phyloP scores from a whole-genome alignment of 1,140 invertebrate genomes.

The Tigriopus japonicus region DNA sequence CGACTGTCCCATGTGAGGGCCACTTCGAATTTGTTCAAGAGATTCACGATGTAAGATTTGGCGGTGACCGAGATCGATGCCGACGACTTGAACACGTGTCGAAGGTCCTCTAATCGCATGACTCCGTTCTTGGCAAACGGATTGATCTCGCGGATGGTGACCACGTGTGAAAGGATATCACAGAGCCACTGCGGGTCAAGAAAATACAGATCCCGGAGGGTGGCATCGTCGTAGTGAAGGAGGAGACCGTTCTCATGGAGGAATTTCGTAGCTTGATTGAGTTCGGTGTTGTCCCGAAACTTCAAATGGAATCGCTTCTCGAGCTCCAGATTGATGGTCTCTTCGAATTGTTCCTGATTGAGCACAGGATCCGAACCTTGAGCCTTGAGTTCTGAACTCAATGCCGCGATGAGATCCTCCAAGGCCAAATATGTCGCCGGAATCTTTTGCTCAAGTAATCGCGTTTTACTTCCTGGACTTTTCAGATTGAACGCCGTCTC shows the following conservation, averaged over 20 bases:
- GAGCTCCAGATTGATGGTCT: constrained; percentile 46
- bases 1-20: constrained; percentile 89
- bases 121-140: constrained; percentile 74
- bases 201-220: constrained; percentile 81
- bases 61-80: constrained; percentile 37
- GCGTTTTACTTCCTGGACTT: constrained; percentile 75
- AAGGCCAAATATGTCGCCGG: constrained; percentile 85
- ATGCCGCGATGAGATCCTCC: constrained; percentile 67
- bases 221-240: constrained; percentile 93
- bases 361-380: constrained; percentile 60
- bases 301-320: constrained; percentile 39
- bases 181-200: constrained; percentile 96
- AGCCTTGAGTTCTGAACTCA: constrained; percentile 43
- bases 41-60: constrained; percentile 59
- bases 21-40: constrained; percentile 92
- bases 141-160: constrained; percentile 88
- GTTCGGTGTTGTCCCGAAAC: constrained; percentile 68
- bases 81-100: constrained; percentile 70
- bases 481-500: constrained; percentile 76
- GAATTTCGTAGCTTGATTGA: constrained; percentile 83
- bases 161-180: constrained; percentile 87
- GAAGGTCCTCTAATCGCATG: constrained; percentile 84
- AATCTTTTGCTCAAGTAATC: constrained; percentile 78
- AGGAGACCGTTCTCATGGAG: constrained; percentile 94
- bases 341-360: constrained; percentile 60